These are phyloP conservation scores for Potamilus streckersoni DNA, from an alignment of 1,140 invertebrate genomes.

Conservation along the genomic window DNA sequence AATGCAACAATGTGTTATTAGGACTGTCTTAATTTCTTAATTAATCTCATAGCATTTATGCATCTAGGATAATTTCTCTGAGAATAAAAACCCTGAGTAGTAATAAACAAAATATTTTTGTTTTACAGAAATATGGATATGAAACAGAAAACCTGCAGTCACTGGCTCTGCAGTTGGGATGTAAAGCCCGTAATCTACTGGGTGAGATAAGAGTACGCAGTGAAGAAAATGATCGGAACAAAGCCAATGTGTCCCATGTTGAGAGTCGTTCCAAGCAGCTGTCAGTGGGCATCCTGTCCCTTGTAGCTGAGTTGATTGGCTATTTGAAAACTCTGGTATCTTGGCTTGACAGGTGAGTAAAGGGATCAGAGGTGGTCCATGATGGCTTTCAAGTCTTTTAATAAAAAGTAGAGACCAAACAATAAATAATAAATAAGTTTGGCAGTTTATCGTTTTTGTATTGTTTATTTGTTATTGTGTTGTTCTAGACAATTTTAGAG, in stretches of 20 bases:
- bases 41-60: too few species aligned
- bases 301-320: constrained; percentile 84
- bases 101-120: constrained; percentile 17
- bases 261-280: constrained; percentile 66
- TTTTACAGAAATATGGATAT: constrained; percentile 86
- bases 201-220: constrained; percentile 68
- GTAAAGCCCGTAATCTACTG: constrained; percentile 83
- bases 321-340: constrained; percentile 88
- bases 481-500: too few species aligned
- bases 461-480: too few species aligned
- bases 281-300: constrained; percentile 84
- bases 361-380: too few species aligned
- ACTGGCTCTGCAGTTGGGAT: constrained; percentile 85
- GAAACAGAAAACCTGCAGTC: constrained; percentile 91
- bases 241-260: constrained; percentile 42
- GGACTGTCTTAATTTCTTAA: too few species aligned
- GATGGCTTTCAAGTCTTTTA: too few species aligned
- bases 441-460: too few species aligned
- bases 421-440: too few species aligned
- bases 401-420: too few species aligned
- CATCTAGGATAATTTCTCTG: too few species aligned
- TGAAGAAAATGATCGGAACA: constrained; percentile 55
- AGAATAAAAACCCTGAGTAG: too few species aligned
- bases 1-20: too few species aligned
- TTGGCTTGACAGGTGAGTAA: constrained; percentile 81